Conservation (phyloP, 2,113 vertebrate genomes). For the Choloepus hoffmanni region DNA sequence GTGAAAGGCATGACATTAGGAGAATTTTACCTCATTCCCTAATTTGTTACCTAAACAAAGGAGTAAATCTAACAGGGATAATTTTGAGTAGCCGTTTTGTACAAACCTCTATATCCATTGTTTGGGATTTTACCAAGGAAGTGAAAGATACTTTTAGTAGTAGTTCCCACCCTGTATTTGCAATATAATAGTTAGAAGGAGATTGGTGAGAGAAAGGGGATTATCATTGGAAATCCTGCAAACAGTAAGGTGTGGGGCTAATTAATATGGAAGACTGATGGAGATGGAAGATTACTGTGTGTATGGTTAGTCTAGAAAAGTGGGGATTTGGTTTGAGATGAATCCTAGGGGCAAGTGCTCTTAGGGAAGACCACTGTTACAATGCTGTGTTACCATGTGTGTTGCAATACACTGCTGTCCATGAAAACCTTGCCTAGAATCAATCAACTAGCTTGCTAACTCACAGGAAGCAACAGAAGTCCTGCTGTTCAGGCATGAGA, state of each 20-base stretch:
- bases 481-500: not conserved
- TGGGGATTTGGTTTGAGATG: not conserved
- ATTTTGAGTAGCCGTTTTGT: not conserved
- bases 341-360: fast-evolving
- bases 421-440: fast-evolving
- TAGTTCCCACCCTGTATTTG: not conserved
- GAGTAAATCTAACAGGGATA: not conserved
- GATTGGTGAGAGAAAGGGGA: not conserved
- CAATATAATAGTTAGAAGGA: not conserved
- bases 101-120: not conserved
- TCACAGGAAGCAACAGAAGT: not conserved
- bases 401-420: no score
- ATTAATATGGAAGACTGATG: not conserved
- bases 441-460: fast-evolving
- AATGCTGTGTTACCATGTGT: no score
- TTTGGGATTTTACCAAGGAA: not conserved
- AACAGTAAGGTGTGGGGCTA: not conserved
- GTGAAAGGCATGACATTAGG: not conserved
- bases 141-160: not conserved
- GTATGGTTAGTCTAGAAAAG: not conserved
- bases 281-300: not conserved
- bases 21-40: not conserved
- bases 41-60: not conserved
- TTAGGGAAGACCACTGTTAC: no score
- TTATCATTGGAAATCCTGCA: not conserved